Evolutionary conservation across 2,113 vertebrate genomes (phyloP).

Genomic region (Rhea pennata): DNA sequence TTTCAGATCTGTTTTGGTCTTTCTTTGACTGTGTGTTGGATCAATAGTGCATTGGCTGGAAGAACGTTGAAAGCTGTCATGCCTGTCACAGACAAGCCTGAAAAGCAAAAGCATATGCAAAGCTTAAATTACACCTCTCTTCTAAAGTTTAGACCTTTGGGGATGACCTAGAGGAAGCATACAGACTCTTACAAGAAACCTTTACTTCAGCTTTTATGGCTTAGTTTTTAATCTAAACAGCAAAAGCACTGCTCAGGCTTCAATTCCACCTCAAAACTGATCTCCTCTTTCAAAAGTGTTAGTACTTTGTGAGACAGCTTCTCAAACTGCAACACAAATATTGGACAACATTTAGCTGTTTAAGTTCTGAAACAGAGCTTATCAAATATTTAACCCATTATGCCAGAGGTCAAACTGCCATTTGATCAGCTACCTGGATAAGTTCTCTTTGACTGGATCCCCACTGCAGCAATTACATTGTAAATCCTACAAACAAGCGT

Average conservation of each 20-base stretch:
- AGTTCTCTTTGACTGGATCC: neutral
- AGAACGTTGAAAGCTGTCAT: neutral
- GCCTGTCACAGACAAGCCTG: neutral
- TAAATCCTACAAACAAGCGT: neutral
- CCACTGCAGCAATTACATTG: neutral
- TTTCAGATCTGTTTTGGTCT: neutral
- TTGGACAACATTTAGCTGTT: accelerated
- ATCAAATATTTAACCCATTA: neutral
- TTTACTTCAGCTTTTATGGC: neutral
- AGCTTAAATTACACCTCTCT: neutral
- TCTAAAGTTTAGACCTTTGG: neutral
- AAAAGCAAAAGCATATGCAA: neutral
- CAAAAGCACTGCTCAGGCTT: neutral
- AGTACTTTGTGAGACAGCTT: neutral
- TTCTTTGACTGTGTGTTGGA: neutral
- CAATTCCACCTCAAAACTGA: neutral
- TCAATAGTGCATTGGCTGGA: neutral
- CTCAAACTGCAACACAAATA: neutral
- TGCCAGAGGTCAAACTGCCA: neutral
- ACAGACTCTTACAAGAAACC: neutral
- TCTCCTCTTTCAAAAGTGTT: neutral
- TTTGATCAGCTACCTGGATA: neutral
- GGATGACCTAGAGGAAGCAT: neutral
- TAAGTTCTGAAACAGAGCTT: neutral
- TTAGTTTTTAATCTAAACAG: neutral